Base-by-base conservation (phyloP, 2,888 invertebrate genomes). In the Dasypolia templi region DNA sequence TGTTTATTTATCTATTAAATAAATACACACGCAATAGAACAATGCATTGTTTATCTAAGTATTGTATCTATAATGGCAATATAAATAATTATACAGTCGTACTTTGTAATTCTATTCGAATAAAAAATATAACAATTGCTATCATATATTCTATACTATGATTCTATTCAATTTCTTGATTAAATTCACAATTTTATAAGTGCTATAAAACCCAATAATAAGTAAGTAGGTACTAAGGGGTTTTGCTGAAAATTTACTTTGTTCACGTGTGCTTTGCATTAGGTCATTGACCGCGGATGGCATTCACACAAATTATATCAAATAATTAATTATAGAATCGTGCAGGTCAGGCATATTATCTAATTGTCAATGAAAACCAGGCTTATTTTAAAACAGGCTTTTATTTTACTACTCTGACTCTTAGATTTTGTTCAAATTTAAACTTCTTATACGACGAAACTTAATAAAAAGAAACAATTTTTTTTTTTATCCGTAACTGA, bases 281-380 rank as follows among this genome's bases (percentile, higher is more conserved):
- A 51, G 80, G 75, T 85, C 86, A 76, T 39, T 61, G 77, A 9
- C 75, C 78, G 58, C 70, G 46, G 55, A 62, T 67, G 19, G 14
- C 51, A 75, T 74, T 75, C 64, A 62, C 42, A 66, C 44, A 75
- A 58, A 72, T 78, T 73, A 75, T 59, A 46, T 39, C 55, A 58
- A 70, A 72, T 66, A 72, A 42, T 67, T 64, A 78, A 73, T 64
- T 78, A 64, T 39, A 51, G 29, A 68, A 67, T 81, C 55, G 51
- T 63, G n/a, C 81, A 58, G 59, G 39, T 39, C 55, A 39, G 44
- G 26, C 32, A 29, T 59, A 39, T 62, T 56, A 51, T 56, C 29
- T 42, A 56, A 14, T 51, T n/a, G 49, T 44, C n/a, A 32, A 80
- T 42, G 14, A 26, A 44, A 22, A 29, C 51, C n/a, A n/a, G n/a